Evolutionary conservation across 2,113 vertebrate genomes (phyloP), one percentile per base, ranked within the genome.

Genomic region (Sphaerodactylus townsendi): DNA sequence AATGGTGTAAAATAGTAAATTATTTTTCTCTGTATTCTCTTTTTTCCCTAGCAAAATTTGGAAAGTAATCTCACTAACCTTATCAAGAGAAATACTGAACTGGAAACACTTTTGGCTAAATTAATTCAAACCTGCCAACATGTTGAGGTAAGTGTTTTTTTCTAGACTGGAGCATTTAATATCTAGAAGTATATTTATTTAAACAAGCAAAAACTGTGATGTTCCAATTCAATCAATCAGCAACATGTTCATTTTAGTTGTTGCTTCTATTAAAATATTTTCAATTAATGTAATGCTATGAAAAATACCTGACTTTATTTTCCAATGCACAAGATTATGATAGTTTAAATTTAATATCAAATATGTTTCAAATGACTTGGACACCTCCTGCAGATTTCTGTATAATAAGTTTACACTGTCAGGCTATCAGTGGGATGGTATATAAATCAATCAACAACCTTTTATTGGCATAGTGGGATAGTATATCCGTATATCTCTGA

Each of bases 81-180:
- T 94, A 99, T 99, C 94, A 99, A 99, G 97, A 99, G 99, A 95
- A 99, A 99, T 93, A 98, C 98, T 37, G 99, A 99, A 94, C 96
- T 99, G 96, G 99, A 99, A 96, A 98, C 97, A 80, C 97, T 99
- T 91, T 96, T 99, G 97, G 97, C 98, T 30, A 99, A 99, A 95
- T 96, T 99, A 89, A 99, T 99, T 94, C 99, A 99, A 95, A 99
- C 98, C 74, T 99, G 98, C 93, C 99, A 99, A 68, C 97, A 99
- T 77, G 99, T 99, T 82, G 99, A 99, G 97, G 99, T 99, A 95
- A 98, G 97, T 94, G 87, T 10, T 23, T 35, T 71, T 46, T n/a
- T 33, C 2, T 90, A 9, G 41, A 35, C 44, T 82, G 41, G 56
- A 86, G 62, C 75, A 74, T 70, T 69, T 90, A 70, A 15, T 68